Conservation (phyloP, 2,888 invertebrate genomes). For the Eupithecia subfuscata region DNA sequence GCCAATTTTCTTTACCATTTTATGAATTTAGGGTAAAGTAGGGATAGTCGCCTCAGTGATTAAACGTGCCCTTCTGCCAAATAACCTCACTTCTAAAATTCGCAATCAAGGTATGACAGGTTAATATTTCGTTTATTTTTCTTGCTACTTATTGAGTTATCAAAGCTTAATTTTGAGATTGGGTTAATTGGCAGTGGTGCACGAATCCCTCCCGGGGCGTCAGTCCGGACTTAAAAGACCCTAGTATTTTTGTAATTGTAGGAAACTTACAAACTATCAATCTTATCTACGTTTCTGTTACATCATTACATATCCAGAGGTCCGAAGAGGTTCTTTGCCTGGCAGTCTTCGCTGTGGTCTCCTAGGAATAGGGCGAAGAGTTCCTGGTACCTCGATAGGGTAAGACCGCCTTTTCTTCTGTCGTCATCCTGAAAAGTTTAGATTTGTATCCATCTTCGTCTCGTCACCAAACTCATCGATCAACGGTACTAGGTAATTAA, state of each 20-base stretch:
- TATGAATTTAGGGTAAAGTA: background rate
- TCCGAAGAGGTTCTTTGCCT: constrained; percentile 91
- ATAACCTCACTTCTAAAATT: background rate
- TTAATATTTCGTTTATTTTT: background rate
- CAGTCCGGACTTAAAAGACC: background rate
- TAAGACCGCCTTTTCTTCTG: constrained; percentile 90
- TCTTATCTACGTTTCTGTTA: constrained; percentile 4
- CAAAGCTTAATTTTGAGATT: background rate
- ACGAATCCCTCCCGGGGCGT: background rate
- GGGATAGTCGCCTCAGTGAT: background rate
- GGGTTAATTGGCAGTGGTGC: background rate
- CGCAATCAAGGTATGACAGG: background rate
- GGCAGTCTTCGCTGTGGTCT: constrained; percentile 88
- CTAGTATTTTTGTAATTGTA: background rate
- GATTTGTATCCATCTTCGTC: background rate
- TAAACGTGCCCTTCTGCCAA: background rate
- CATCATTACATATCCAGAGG: constrained; percentile 83
- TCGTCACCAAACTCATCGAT: background rate
- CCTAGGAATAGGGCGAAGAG: constrained; percentile 92
- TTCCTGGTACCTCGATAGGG: constrained; percentile 91
- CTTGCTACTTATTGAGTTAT: background rate
- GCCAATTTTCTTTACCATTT: background rate
- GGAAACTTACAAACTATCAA: background rate
- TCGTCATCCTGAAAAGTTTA: constrained; percentile 88
- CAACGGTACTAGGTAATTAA: too few relatives aligned